Conservation (phyloP, 2,888 invertebrate genomes). For the Sinohyriopsis cumingii region DNA sequence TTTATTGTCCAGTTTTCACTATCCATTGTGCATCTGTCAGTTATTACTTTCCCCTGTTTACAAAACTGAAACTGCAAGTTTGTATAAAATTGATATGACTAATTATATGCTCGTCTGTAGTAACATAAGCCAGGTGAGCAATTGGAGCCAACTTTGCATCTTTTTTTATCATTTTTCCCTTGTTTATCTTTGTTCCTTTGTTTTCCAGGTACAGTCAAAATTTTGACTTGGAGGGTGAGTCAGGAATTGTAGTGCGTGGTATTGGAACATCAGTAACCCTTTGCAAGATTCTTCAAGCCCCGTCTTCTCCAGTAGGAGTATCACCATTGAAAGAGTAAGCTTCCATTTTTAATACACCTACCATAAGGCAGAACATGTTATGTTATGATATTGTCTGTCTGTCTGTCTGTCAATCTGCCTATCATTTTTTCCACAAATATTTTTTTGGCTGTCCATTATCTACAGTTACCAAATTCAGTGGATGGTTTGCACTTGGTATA, state of each 20-base stretch:
- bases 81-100: not conserved
- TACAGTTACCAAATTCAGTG: too few relatives aligned
- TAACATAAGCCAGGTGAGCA: not conserved
- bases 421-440: too few relatives aligned
- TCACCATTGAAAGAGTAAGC: constrained; percentile 70
- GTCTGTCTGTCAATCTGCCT: not conserved
- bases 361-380: not conserved
- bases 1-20: too few relatives aligned
- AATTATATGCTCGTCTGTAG: not conserved
- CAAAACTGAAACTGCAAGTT: too few relatives aligned
- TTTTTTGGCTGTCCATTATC: too few relatives aligned
- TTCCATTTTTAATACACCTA: not conserved
- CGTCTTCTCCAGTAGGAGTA: constrained; percentile 50
- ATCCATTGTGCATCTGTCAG: too few relatives aligned
- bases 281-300: constrained; percentile 38
- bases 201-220: constrained; percentile 85
- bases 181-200: constrained; percentile 1
- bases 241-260: constrained; percentile 95
- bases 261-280: constrained; percentile 91
- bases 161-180: not conserved
- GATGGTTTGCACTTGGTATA: too few relatives aligned
- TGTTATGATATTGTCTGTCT: not conserved
- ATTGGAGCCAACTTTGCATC: not conserved
- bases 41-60: too few relatives aligned
- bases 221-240: constrained; percentile 97